Conservation (phyloP, 2,113 vertebrate genomes). For the Tachysurus vachellii region DNA sequence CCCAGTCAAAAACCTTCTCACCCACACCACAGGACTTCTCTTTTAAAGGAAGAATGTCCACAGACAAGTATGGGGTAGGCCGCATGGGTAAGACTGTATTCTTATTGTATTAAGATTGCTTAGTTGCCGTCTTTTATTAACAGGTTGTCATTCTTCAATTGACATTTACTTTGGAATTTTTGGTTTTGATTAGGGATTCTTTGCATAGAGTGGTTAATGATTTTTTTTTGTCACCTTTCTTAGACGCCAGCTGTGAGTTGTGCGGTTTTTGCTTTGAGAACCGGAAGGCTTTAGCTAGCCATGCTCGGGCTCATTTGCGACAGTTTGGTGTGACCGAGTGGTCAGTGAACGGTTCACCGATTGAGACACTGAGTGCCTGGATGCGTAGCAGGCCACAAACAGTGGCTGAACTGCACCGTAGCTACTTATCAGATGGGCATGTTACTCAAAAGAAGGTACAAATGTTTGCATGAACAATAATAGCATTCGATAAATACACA, state of each 20-base stretch:
- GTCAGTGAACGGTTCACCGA: conserved; percentile 97
- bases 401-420: conserved; percentile 86
- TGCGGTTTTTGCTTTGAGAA: conserved; percentile 97
- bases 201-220: neutral
- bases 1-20: conserved; percentile 71
- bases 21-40: conserved; percentile 82
- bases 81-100: conserved; percentile 77
- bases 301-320: conserved; percentile 89
- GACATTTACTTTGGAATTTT: neutral
- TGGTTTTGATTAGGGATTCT: neutral
- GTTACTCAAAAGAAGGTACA: conserved; percentile 86
- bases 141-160: neutral
- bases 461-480: neutral
- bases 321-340: conserved; percentile 97
- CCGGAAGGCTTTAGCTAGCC: conserved; percentile 92
- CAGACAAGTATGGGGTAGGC: conserved; percentile 77
- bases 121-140: neutral
- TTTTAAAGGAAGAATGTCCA: conserved; percentile 81
- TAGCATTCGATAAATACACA: neutral
- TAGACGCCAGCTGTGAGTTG: conserved; percentile 90
- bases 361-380: conserved; percentile 96
- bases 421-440: conserved; percentile 86
- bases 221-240: conserved; percentile 24
- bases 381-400: conserved; percentile 92
- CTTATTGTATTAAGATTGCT: neutral